A percentile compares a stretch with the other conserved stretches of the same genome.
Conservation (phyloP, 1,140 invertebrate genomes). For the Rhynchophorus ferrugineus region DNA sequence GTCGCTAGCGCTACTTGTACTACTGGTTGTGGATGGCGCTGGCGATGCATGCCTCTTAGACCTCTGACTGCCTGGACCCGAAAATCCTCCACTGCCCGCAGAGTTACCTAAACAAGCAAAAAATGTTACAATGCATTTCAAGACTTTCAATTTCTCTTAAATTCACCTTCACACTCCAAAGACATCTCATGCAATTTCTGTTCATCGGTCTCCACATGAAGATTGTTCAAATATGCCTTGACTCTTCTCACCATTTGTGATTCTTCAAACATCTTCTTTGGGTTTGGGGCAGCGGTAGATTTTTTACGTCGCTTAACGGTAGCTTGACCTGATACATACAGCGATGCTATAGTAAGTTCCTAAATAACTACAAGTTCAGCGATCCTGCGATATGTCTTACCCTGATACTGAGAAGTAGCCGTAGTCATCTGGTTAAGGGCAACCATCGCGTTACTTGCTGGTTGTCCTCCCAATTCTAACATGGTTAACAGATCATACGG, state of each 20-base stretch:
- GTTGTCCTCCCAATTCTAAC: slow-evolving; percentile 77
- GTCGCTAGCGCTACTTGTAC: slow-evolving; percentile 81
- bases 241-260: slow-evolving; percentile 95
- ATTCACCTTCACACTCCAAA: slow-evolving; percentile 75
- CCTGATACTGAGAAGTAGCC: slow-evolving; percentile 43
- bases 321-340: slow-evolving; percentile 49
- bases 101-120: not conserved
- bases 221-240: slow-evolving; percentile 88
- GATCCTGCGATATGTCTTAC: slow-evolving; percentile 13
- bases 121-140: too few species aligned
- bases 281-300: slow-evolving; percentile 83
- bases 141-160: slow-evolving; percentile 32
- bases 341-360: not conserved
- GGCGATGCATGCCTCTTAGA: slow-evolving; percentile 75
- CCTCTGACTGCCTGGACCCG: slow-evolving; percentile 43
- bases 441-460: slow-evolving; percentile 80
- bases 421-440: slow-evolving; percentile 81
- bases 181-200: slow-evolving; percentile 82
- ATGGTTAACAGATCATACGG: slow-evolving; percentile 80
- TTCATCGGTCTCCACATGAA: slow-evolving; percentile 89
- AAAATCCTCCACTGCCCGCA: slow-evolving; percentile 41
- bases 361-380: not conserved
- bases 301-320: slow-evolving; percentile 89
- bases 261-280: slow-evolving; percentile 98
- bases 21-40: slow-evolving; percentile 81